A percentile compares a stretch with the other conserved stretches of the same genome.
phyloP scores from a whole-genome alignment of 2,888 invertebrate species.

The Oscheius sp. region DNA sequence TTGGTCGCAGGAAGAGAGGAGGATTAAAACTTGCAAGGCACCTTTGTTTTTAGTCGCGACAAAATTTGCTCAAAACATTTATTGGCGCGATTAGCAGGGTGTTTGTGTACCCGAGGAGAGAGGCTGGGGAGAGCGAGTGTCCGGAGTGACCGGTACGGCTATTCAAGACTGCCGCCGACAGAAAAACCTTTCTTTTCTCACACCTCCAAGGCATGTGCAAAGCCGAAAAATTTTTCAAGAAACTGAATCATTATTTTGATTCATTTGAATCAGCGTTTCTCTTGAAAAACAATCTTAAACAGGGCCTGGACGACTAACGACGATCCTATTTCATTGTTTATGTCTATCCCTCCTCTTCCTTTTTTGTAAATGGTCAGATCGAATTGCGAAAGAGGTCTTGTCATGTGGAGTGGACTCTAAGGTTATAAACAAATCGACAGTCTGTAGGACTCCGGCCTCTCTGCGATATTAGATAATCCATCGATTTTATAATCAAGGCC shows the following conservation, averaged over 20 bases:
- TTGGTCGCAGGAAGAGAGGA: neutral
- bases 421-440: no score
- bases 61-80: conserved; percentile 6
- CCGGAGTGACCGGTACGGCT: conserved; percentile 23
- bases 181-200: neutral
- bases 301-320: no score
- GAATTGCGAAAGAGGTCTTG: no score
- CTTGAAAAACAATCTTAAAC: neutral
- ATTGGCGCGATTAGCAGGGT: conserved; percentile 15
- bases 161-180: conserved; percentile 7
- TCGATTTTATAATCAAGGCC: no score
- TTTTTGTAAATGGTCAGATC: neutral
- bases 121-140: no score
- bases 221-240: no score
- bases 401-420: no score
- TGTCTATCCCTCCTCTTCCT: neutral
- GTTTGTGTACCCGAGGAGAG: conserved; percentile 16
- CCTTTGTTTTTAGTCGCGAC: neutral
- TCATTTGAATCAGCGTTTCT: no score
- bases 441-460: no score
- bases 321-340: neutral
- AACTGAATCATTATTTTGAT: no score
- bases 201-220: no score
- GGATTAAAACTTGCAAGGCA: neutral
- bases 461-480: no score